Conservation (phyloP, 2,888 invertebrate genomes). For the Colletes collaris region DNA sequence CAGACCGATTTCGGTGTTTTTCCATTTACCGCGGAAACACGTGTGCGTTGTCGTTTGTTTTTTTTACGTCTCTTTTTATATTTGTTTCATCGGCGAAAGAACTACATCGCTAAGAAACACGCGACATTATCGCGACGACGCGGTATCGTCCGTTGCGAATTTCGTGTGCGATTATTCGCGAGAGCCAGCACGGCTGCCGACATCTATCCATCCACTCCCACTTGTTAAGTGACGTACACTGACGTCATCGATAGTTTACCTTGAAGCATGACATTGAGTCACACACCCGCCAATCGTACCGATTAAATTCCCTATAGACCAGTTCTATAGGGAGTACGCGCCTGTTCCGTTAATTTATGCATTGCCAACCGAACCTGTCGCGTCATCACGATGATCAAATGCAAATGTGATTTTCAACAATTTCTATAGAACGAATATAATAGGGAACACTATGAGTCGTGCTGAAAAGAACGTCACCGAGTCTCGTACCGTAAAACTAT, state of each 20-base stretch:
- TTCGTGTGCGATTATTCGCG: conserved; percentile 77
- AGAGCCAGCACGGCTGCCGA: conserved; percentile 76
- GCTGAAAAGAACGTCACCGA: no score
- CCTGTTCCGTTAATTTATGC: no score
- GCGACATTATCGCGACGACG: conserved; percentile 72
- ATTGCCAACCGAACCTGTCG: background rate
- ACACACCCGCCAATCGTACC: conserved; percentile 72
- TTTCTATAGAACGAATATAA: no score
- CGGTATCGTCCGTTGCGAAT: conserved; percentile 70
- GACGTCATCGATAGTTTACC: conserved; percentile 83
- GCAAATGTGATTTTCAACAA: no score
- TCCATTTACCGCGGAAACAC: conserved; percentile 79
- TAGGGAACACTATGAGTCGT: no score
- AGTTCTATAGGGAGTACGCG: background rate
- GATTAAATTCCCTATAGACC: conserved; percentile 21
- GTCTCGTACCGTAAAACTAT: no score
- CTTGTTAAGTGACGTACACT: conserved; percentile 83
- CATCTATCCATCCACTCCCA: conserved; percentile 82
- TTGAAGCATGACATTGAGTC: conserved; percentile 83
- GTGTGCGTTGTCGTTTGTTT: conserved; percentile 69
- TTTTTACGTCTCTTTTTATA: conserved; percentile 1
- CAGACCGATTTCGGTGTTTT: conserved; percentile 82
- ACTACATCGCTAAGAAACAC: conserved; percentile 74
- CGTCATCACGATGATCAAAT: no score
- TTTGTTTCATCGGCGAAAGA: conserved; percentile 38